Conservation (phyloP, 2,113 vertebrate genomes). For the Zootoca vivipara region DNA sequence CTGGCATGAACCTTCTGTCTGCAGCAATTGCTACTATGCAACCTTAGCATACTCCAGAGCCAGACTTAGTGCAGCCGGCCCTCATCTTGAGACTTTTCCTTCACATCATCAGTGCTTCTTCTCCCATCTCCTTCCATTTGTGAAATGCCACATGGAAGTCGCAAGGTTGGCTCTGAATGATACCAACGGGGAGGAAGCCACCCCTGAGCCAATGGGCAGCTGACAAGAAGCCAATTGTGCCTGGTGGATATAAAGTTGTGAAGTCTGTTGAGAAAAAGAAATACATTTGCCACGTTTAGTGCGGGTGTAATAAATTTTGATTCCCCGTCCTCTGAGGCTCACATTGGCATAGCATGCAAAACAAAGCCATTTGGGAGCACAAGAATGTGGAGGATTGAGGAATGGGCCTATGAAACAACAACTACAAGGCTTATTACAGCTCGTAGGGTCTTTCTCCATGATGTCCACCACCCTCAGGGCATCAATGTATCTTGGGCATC, state of each 20-base stretch:
- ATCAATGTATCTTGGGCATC: neutral
- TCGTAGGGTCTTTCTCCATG: too few relatives aligned
- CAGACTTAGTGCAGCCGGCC: neutral
- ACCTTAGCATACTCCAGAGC: neutral
- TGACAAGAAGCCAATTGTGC: accelerated
- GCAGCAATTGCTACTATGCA: too few relatives aligned
- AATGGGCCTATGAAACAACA: neutral
- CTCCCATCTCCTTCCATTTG: too few relatives aligned
- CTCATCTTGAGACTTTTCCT: neutral
- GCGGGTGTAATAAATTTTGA: constrained; percentile 30
- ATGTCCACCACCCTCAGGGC: neutral
- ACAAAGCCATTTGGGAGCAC: neutral
- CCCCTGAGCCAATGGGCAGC: neutral
- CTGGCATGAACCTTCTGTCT: too few relatives aligned
- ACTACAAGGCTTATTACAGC: accelerated
- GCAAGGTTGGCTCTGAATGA: accelerated
- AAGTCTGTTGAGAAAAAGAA: constrained; percentile 36
- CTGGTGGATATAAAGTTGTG: neutral
- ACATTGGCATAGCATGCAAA: constrained; percentile 27
- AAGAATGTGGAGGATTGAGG: neutral
- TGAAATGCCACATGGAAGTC: neutral
- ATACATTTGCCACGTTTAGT: constrained; percentile 30
- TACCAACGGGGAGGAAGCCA: accelerated
- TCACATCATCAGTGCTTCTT: neutral
- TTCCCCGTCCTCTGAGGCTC: constrained; percentile 41